Evolutionary conservation across 2,113 vertebrate species (phyloP), one percentile per base, ranked within the genome.

Genomic region (Otocyon megalotis): DNA sequence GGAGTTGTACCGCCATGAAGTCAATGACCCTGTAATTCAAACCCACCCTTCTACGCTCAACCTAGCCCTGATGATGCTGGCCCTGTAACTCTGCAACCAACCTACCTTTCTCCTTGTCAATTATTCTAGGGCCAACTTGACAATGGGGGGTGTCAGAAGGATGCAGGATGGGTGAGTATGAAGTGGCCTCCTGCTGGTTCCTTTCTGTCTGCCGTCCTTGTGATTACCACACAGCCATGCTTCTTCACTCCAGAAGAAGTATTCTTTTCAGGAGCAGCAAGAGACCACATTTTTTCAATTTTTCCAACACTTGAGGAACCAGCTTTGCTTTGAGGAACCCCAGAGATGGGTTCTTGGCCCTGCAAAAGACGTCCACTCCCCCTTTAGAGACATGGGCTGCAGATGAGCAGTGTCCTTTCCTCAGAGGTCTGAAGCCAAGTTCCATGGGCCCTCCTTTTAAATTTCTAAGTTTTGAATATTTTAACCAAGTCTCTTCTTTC

Each of bases 351-450:
- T 0, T 28, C 13, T 87, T 87, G 65, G 58, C 11, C 37, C 48
- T 13, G 9, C 0, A 48, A 56, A 22, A 11, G 4, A n/a, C 24
- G 0, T 63, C 1, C 15, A 1, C 12, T 71, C 8, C 76, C 50
- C 32, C 19, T 26, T 93, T 35, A 53, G 13, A 79, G 8, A 43
- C 86, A 19, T 19, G 12, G 60, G 6, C 13, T 74, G 4, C 19
- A 7, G 43, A 10, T 65, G 5, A 63, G 13, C 11, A 11, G 13
- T 3, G 3, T 4, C 20, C 0, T 6, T 71, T 48, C 7, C 8
- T n/a, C 13, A 48, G 35, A 77, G 24, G 2, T 6, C 48, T 12
- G 28, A 77, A 32, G 4, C 7, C 17, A 22, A 71, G 3, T 14
- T 72, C 19, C 8, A 11, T 0, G 35, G 19, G 2, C 1, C 5